phyloP scores from a whole-genome alignment of 2,888 invertebrate genomes.

The Podotricha telesiphe region DNA sequence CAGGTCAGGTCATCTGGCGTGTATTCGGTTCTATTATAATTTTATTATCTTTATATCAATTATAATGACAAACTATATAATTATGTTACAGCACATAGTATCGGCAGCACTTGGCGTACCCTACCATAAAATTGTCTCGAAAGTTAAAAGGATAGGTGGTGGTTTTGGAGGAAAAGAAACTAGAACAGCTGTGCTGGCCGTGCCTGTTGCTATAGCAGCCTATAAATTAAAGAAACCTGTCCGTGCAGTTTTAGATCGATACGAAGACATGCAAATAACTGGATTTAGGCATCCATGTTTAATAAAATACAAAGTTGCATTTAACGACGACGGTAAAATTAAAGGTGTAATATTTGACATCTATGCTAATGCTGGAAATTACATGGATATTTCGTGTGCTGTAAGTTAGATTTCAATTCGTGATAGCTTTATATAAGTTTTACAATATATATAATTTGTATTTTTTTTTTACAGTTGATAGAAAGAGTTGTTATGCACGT shows the following conservation, averaged over 20 bases:
- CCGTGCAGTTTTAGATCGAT: slow-evolving; percentile 90
- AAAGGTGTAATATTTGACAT: slow-evolving; percentile 85
- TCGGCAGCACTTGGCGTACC: slow-evolving; percentile 86
- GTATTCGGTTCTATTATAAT: too few species aligned
- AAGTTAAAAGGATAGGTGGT: slow-evolving; percentile 92
- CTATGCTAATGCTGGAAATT: slow-evolving; percentile 89
- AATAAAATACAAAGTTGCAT: slow-evolving; percentile 89
- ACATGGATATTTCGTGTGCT: slow-evolving; percentile 87
- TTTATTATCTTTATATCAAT: not conserved
- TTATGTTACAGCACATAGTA: slow-evolving; percentile 79
- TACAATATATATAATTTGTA: not conserved
- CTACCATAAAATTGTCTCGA: slow-evolving; percentile 86
- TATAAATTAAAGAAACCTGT: slow-evolving; percentile 88
- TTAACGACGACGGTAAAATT: slow-evolving; percentile 87
- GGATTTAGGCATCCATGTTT: slow-evolving; percentile 92
- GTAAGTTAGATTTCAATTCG: slow-evolving; percentile 65
- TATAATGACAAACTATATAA: not conserved
- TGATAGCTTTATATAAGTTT: not conserved
- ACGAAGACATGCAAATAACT: slow-evolving; percentile 92
- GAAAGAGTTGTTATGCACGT: slow-evolving; percentile 91
- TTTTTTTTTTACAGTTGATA: slow-evolving; percentile 84
- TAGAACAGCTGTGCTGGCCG: slow-evolving; percentile 81
- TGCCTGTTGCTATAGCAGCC: slow-evolving; percentile 90
- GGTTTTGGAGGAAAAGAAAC: slow-evolving; percentile 96
- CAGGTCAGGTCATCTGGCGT: too few species aligned